Evolutionary conservation across 2,113 vertebrate genomes (phyloP), one percentile per base, ranked within the genome.

Genomic region (Semicossyphus pulcher): DNA sequence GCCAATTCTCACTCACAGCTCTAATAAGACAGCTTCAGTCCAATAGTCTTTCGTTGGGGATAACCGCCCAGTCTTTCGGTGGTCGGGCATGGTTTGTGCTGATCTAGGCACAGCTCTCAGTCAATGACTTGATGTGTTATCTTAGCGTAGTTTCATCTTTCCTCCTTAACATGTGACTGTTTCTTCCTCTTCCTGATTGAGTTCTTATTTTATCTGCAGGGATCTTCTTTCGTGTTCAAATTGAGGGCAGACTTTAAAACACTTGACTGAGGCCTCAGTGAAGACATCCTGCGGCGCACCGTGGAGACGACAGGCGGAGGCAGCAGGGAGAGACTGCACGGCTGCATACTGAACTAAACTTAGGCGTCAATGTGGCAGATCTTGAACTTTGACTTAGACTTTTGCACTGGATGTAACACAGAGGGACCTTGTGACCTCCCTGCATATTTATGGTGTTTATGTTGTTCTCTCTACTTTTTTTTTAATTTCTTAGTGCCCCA

Each of bases 371-470:
- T 34, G 45, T 63, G 83, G 57, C 84, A 80, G 53, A 58, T 83
- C 63, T 73, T 83, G 53, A 90, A 82, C 85, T 88, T 89, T 89
- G 80, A 86, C 84, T 84, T 89, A 79, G 82, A 81, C 82, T 76
- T 87, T 83, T 83, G 72, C 56, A 73, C 80, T 72, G 69, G 37
- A 84, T 84, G 80, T 90, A 80, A 86, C 69, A 70, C 54, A 72
- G 78, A 73, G 21, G 39, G 39, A 82, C 65, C 76, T 48, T 21
- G 15, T 78, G 71, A 73, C 60, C 71, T 44, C 65, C 61, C 28
- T 45, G 56, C 67, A 36, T 85, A 74, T 85, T 81, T 79, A 70
- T 82, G 31, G 52, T 60, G 42, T 87, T 88, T 45, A 59, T 61
- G 54, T 48, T 67, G 29, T 72, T 72, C 53, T 26, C 25, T 53